These are phyloP conservation scores for Ornithoptera priamus DNA, from an alignment of 2,888 invertebrate species.

Conservation along the genomic window DNA sequence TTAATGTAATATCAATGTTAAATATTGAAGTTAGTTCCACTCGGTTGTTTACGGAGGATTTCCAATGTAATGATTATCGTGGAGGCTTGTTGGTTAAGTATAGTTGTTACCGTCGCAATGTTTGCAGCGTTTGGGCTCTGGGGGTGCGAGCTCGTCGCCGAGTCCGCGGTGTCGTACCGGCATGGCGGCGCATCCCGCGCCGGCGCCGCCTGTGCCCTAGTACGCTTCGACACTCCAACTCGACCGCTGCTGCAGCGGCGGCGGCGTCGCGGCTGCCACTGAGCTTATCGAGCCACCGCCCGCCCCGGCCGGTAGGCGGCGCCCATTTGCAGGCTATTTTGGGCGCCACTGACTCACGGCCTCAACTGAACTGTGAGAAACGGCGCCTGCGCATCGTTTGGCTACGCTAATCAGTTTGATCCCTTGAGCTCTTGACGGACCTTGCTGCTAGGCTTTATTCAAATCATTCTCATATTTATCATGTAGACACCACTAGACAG, in stretches of 20 bases:
- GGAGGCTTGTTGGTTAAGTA: slow-evolving; percentile 17
- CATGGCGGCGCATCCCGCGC: slow-evolving; percentile 81
- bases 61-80: slow-evolving; percentile 6
- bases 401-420: slow-evolving; percentile 44
- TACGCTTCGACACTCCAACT: slow-evolving; percentile 60
- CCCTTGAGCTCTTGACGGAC: slow-evolving; percentile 7
- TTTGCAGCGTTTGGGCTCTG: slow-evolving; percentile 95
- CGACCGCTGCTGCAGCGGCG: slow-evolving; percentile 72
- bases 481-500: neutral
- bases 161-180: slow-evolving; percentile 80
- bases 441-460: slow-evolving; percentile 20
- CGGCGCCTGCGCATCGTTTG: slow-evolving; percentile 74
- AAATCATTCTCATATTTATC: neutral
- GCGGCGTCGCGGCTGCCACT: slow-evolving; percentile 64
- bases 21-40: slow-evolving; percentile 13
- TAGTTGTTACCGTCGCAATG: slow-evolving; percentile 90
- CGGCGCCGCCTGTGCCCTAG: slow-evolving; percentile 71
- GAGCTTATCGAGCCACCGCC: slow-evolving; percentile 60
- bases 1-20: neutral
- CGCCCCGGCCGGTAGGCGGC: slow-evolving; percentile 79
- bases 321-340: slow-evolving; percentile 74
- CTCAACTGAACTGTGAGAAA: slow-evolving; percentile 57
- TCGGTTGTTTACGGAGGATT: slow-evolving; percentile 11
- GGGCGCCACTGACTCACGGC: slow-evolving; percentile 73
- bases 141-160: slow-evolving; percentile 80